Conservation (phyloP, 2,797 vertebrate species). For the Morus bassanus region DNA sequence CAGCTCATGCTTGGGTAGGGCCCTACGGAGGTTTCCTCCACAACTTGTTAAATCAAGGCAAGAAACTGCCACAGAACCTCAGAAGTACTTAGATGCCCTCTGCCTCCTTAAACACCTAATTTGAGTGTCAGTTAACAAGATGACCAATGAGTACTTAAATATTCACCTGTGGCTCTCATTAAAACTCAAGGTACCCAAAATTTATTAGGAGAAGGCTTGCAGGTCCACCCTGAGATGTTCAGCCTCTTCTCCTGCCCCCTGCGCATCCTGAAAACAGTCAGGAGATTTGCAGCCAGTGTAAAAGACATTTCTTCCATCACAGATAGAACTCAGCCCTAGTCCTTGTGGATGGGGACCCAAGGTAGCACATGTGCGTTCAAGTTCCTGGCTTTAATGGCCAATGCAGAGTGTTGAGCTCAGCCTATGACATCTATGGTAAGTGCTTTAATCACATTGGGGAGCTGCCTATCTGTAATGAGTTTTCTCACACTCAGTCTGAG, state of each 20-base stretch:
- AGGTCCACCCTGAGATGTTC: background rate
- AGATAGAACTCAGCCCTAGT: background rate
- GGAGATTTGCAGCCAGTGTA: background rate
- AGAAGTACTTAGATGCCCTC: background rate
- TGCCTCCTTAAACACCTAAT: background rate
- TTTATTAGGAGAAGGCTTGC: background rate
- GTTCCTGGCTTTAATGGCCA: background rate
- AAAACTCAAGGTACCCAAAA: background rate
- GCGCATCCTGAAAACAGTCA: background rate
- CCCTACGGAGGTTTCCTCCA: background rate
- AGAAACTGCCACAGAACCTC: background rate
- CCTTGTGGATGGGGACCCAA: background rate
- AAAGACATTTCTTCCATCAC: background rate
- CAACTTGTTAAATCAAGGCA: background rate
- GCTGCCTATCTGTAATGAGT: background rate
- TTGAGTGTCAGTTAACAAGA: background rate
- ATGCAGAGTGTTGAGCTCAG: background rate
- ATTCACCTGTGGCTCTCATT: background rate
- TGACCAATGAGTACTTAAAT: background rate
- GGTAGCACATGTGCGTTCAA: rapidly evolving
- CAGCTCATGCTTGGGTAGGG: background rate
- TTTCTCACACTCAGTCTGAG: background rate
- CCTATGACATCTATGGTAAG: background rate
- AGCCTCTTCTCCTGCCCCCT: background rate
- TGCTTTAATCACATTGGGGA: background rate